A percentile compares a stretch with the other conserved stretches of the same genome.
These are phyloP conservation scores for Scolopax rusticola DNA, from an alignment of 2,797 vertebrate genomes.

Conservation along the genomic window DNA sequence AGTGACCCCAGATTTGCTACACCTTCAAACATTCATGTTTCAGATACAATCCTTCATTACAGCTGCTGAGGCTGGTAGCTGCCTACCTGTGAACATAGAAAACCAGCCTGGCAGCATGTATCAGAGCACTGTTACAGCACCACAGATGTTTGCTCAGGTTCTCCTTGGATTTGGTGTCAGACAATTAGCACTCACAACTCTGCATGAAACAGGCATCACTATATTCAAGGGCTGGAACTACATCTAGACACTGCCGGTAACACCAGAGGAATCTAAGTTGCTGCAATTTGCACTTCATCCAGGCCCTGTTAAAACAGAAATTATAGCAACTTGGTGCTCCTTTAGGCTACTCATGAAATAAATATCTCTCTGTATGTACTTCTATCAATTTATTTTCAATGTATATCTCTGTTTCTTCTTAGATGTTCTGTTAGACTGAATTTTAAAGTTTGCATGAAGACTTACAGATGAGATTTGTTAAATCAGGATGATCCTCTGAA, in stretches of 20 bases:
- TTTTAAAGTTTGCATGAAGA: not conserved
- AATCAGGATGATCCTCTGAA: not conserved
- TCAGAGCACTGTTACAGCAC: not conserved
- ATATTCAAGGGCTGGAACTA: not conserved
- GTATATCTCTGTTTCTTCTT: not conserved
- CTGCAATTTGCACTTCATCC: not conserved
- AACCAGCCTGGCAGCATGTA: not conserved
- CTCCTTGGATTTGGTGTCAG: not conserved
- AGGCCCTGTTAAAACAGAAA: not conserved
- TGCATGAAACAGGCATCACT: not conserved
- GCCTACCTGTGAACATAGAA: not conserved
- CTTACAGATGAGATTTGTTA: not conserved
- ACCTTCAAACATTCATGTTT: not conserved
- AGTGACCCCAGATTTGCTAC: not conserved
- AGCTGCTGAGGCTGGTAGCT: not conserved
- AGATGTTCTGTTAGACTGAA: not conserved
- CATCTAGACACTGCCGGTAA: not conserved
- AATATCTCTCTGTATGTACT: not conserved
- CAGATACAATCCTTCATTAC: not conserved
- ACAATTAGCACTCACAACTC: not conserved
- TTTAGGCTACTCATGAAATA: conserved; percentile 23
- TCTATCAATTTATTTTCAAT: not conserved
- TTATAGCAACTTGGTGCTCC: conserved; percentile 4
- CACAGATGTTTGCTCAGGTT: not conserved
- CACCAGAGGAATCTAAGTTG: not conserved